phyloP scores from a whole-genome alignment of 1,140 invertebrate species.

The Pomacea maculata region DNA sequence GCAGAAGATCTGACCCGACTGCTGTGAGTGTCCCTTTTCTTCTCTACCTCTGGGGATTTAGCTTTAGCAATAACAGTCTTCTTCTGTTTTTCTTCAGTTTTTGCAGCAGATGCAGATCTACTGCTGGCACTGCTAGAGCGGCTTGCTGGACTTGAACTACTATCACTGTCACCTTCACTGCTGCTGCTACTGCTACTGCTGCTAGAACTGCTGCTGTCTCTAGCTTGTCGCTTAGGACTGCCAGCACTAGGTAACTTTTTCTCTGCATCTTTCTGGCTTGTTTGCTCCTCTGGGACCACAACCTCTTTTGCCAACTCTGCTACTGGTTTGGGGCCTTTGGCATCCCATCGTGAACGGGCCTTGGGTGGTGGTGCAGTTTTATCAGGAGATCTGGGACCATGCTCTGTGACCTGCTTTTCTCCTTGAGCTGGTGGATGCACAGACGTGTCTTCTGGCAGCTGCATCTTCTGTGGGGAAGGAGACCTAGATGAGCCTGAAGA shows the following conservation, averaged over 20 bases:
- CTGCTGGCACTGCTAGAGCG: slow-evolving; percentile 20
- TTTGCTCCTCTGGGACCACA: neutral
- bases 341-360: slow-evolving; percentile 5
- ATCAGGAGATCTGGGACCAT: neutral
- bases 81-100: slow-evolving; percentile 11
- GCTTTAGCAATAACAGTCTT: slow-evolving; percentile 5
- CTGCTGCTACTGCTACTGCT: slow-evolving; percentile 6
- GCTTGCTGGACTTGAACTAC: neutral
- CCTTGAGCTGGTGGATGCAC: neutral
- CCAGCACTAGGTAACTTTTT: neutral
- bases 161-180: slow-evolving; percentile 15
- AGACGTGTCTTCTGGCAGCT: neutral
- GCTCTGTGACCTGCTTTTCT: neutral
- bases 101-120: slow-evolving; percentile 9
- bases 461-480: slow-evolving; percentile 29
- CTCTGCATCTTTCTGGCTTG: neutral
- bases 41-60: slow-evolving; percentile 7
- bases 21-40: neutral
- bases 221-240: neutral
- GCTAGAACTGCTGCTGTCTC: neutral
- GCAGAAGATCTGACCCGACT: slow-evolving; percentile 21
- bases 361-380: slow-evolving; percentile 1
- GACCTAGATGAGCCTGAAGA: slow-evolving; percentile 26
- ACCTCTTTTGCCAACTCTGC: neutral
- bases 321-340: neutral